These are phyloP conservation scores for Ageneiosus marmoratus DNA, from an alignment of 2,113 vertebrate genomes.

Conservation along the genomic window DNA sequence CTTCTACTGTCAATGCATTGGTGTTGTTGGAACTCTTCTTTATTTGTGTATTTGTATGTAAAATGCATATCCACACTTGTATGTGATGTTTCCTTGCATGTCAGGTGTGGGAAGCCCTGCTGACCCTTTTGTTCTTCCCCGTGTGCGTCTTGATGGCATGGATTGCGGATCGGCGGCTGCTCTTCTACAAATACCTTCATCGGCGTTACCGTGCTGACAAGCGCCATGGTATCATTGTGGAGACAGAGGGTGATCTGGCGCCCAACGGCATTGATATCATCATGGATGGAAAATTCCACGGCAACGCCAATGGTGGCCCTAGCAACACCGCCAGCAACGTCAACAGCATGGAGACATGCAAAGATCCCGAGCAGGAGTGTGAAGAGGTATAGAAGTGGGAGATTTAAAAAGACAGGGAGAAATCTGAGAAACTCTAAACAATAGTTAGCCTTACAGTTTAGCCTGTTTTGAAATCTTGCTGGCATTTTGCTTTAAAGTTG, in stretches of 20 bases:
- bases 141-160: slow-evolving; percentile 90
- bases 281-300: slow-evolving; percentile 77
- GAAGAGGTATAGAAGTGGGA: slow-evolving; percentile 74
- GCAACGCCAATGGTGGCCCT: slow-evolving; percentile 43
- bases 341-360: slow-evolving; percentile 74
- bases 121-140: slow-evolving; percentile 90
- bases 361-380: slow-evolving; percentile 81
- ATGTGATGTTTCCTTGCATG: slow-evolving; percentile 13
- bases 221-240: slow-evolving; percentile 89
- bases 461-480: background rate
- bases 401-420: background rate
- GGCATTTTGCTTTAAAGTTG: background rate
- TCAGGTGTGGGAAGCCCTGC: slow-evolving; percentile 89
- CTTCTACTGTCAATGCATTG: background rate
- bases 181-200: slow-evolving; percentile 94
- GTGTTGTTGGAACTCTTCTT: background rate
- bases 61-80: background rate
- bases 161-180: slow-evolving; percentile 88
- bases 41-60: background rate
- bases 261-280: slow-evolving; percentile 80
- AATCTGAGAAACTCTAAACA: background rate
- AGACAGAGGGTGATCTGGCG: slow-evolving; percentile 82
- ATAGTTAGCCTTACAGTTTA: background rate
- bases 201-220: slow-evolving; percentile 89
- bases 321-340: slow-evolving; percentile 64